phyloP scores from a whole-genome alignment of 1,140 invertebrate species.

The Caenorhabditis brenneri region DNA sequence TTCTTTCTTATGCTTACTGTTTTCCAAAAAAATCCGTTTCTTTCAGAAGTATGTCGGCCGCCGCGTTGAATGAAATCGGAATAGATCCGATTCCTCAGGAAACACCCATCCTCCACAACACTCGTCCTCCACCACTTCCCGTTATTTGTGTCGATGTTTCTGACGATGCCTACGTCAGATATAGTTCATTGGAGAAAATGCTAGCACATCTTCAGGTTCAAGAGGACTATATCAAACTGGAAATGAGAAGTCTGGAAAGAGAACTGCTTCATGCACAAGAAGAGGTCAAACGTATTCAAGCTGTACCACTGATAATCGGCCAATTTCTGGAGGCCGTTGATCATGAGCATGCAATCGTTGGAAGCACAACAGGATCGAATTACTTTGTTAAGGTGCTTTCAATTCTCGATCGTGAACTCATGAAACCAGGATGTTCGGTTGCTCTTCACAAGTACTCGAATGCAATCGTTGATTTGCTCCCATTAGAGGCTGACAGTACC shows the following conservation, averaged over 20 bases:
- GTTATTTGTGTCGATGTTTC: not conserved
- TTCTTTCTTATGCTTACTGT: no score
- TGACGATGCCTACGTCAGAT: conserved; percentile 75
- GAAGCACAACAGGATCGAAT: conserved; percentile 86
- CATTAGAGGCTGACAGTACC: conserved; percentile 92
- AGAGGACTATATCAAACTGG: conserved; percentile 97
- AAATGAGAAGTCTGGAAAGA: conserved; percentile 93
- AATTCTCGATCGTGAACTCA: conserved; percentile 89
- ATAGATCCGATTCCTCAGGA: no score
- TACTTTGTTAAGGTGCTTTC: conserved; percentile 92
- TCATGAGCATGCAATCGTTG: conserved; percentile 92
- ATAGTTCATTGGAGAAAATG: conserved; percentile 75
- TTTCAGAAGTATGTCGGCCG: not conserved
- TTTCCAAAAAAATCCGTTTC: not conserved
- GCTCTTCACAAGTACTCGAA: conserved; percentile 94
- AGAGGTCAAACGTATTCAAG: conserved; percentile 93
- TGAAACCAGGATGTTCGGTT: conserved; percentile 93
- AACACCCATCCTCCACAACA: no score
- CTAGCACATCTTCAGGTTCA: conserved; percentile 93
- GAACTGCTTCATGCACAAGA: conserved; percentile 96
- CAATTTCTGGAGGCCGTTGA: conserved; percentile 97
- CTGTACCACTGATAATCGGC: conserved; percentile 93
- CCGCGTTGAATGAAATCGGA: not conserved
- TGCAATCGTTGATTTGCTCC: conserved; percentile 94
- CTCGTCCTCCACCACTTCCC: not conserved